Base-by-base conservation (phyloP, 1,140 invertebrate genomes). In the Mercenaria mercenaria region DNA sequence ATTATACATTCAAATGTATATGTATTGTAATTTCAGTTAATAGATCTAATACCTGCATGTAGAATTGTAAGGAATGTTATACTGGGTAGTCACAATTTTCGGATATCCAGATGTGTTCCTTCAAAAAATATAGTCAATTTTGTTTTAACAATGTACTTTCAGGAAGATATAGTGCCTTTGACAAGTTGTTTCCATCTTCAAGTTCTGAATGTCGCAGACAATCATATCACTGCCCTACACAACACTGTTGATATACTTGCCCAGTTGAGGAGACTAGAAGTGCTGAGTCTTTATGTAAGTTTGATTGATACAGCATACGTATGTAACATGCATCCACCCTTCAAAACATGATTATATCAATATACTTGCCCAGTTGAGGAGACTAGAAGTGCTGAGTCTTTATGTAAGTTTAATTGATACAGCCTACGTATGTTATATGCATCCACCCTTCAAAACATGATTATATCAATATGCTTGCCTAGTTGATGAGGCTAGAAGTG, bases 161-260 rank as follows among this genome's bases (percentile, higher is more conserved):
- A 95, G 94, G 91, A 56, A 83, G 91, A 93, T 90, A 34, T 94
- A 32, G 81, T 94, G 10, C 94, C 94, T n/a, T 61, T 95, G 23
- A 94, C 92, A 18, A 93, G 93, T 47, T 94, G 93, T 84, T 90
- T 93, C 18, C 85, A 94, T 80, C 74, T 95, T 29, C 91, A 92
- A 50, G 90, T 94, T 8, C 47, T 95, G 64, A 94, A 93, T 91
- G 92, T 90, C 13, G 83, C 94, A 4, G 89, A 93, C 79, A 95
- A 95, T 82, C 90, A 91, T 18, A 92, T 95, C 8, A 85, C 85
- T n/a, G 72, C 88, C 1, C 76, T 95, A 15, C 92, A 94, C 43
- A 92, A 83, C 67, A 91, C 92, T 11, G 89, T 93, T 2, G 92
- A 92, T 61, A 92, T 95, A 20, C 64, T 95, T 1, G 43, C 81